These are phyloP conservation scores for Cydia pomonella DNA, from an alignment of 1,140 invertebrate genomes.

Conservation along the genomic window DNA sequence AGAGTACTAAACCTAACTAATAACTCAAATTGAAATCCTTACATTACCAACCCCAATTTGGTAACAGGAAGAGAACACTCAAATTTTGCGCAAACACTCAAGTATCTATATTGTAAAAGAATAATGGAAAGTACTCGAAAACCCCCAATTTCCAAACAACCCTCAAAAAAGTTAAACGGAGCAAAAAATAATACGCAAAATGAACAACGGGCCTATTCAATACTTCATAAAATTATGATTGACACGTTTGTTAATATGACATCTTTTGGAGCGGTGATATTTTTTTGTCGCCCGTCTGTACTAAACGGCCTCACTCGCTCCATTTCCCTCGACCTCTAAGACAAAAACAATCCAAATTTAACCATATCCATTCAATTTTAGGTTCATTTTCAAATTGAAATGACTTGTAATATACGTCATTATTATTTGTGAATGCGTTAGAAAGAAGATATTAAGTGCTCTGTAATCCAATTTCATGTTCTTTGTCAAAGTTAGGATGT, in stretches of 20 bases:
- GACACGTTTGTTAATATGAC: slow-evolving; percentile 80
- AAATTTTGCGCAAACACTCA: slow-evolving; percentile 57
- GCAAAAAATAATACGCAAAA: slow-evolving; percentile 70
- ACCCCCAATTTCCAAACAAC: slow-evolving; percentile 56
- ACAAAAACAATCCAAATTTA: background rate
- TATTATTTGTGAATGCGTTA: slow-evolving; percentile 50
- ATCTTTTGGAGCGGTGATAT: slow-evolving; percentile 78
- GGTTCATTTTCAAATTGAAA: slow-evolving; percentile 26
- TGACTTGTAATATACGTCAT: slow-evolving; percentile 43
- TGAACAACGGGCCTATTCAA: slow-evolving; percentile 72
- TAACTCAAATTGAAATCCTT: slow-evolving; percentile 27
- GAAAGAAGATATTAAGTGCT: slow-evolving; percentile 74
- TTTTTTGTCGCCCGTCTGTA: slow-evolving; percentile 72
- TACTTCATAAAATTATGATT: slow-evolving; percentile 79
- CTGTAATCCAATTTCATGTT: slow-evolving; percentile 75
- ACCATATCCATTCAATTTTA: slow-evolving; percentile 7
- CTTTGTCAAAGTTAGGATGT: slow-evolving; percentile 76
- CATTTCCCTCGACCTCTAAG: background rate
- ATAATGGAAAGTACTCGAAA: slow-evolving; percentile 54
- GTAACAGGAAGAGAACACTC: slow-evolving; percentile 55
- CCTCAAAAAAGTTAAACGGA: slow-evolving; percentile 50
- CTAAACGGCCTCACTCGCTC: slow-evolving; percentile 26
- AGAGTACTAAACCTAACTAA: slow-evolving; percentile 11
- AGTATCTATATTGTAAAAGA: slow-evolving; percentile 40
- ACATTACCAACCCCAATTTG: slow-evolving; percentile 47